phyloP scores from a whole-genome alignment of 2,797 vertebrate genomes.

The Diceros bicornis region DNA sequence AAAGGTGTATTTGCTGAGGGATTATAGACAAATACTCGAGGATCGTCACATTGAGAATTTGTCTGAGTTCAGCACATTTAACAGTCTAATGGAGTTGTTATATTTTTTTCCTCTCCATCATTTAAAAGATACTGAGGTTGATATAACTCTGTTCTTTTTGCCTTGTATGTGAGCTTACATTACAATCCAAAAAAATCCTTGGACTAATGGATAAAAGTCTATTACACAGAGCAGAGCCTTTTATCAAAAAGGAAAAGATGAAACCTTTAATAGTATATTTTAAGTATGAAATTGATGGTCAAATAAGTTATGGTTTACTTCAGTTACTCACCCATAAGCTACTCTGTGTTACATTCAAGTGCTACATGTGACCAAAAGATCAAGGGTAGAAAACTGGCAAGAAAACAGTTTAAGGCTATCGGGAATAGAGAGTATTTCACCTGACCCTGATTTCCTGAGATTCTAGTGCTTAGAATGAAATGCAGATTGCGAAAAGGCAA shows the following conservation, averaged over 20 bases:
- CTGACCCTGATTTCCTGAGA: neutral
- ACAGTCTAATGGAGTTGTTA: constrained; percentile 26
- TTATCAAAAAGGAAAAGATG: constrained; percentile 10
- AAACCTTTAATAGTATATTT: neutral
- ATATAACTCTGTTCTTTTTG: neutral
- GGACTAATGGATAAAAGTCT: neutral
- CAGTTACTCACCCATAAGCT: neutral
- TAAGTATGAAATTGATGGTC: neutral
- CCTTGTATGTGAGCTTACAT: neutral
- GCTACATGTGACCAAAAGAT: neutral
- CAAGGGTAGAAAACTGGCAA: neutral
- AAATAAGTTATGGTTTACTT: neutral
- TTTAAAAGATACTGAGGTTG: constrained; percentile 20
- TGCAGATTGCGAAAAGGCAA: neutral
- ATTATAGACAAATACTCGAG: constrained; percentile 83
- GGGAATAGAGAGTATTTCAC: neutral
- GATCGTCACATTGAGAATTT: constrained; percentile 51
- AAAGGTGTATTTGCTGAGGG: constrained; percentile 82
- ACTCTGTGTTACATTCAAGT: neutral
- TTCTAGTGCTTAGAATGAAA: neutral
- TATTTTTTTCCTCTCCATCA: neutral
- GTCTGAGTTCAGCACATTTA: constrained; percentile 34
- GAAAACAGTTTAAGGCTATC: neutral
- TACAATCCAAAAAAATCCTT: neutral
- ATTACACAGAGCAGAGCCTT: neutral